A percentile compares a stretch with the other conserved stretches of the same genome.
Conservation (phyloP, 2,797 vertebrate genomes). For the Sebastes glaucus region DNA sequence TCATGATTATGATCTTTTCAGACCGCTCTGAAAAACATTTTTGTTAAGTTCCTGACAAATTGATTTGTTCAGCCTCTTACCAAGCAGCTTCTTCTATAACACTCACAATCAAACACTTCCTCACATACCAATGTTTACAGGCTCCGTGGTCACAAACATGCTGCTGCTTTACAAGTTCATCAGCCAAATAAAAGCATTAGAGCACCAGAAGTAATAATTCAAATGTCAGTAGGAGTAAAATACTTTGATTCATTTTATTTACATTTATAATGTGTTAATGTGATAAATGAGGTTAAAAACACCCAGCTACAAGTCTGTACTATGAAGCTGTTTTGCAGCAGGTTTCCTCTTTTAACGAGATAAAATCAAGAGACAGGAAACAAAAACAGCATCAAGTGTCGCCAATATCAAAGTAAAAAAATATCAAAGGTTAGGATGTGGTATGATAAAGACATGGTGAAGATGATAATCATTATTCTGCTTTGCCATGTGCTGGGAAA, state of each 20-base stretch:
- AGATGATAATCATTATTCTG: background rate
- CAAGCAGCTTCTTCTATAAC: background rate
- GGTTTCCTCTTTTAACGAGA: background rate
- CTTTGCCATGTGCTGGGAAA: background rate
- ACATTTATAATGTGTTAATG: background rate
- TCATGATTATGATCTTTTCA: background rate
- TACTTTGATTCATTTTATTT: background rate
- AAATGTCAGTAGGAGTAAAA: background rate
- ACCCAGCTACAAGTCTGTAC: background rate
- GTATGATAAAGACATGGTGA: background rate
- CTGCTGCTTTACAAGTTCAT: background rate
- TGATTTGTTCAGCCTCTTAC: background rate
- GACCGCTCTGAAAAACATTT: background rate
- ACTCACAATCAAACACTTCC: background rate
- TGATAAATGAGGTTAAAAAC: background rate
- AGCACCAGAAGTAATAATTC: background rate
- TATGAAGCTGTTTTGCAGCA: background rate
- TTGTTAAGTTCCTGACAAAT: background rate
- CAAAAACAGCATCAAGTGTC: background rate
- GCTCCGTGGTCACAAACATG: background rate
- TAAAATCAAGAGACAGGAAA: slow-evolving; percentile 14
- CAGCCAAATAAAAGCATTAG: background rate
- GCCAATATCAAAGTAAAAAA: no score
- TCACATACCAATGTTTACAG: background rate
- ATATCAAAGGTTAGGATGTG: background rate